Evolutionary conservation across 2,113 vertebrate species (phyloP).

Genomic region (Parotia lawesii): DNA sequence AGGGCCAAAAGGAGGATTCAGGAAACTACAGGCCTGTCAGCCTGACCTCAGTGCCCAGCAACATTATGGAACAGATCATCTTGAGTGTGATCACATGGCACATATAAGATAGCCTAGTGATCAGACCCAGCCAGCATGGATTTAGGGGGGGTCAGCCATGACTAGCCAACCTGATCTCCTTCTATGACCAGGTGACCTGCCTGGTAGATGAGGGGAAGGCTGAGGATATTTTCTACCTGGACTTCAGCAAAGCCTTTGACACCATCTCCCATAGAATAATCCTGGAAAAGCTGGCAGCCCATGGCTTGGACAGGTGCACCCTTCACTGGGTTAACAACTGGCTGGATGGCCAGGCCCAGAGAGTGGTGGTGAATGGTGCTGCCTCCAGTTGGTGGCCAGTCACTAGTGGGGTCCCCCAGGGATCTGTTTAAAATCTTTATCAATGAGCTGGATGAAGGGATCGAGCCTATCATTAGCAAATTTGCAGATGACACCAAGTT

Average conservation of each 20-base stretch:
- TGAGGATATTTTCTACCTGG: not conserved
- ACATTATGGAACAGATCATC: accelerated
- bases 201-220: not conserved
- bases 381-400: no score
- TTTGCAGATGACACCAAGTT: no score
- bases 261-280: not conserved
- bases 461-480: no score
- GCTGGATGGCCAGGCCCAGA: not conserved
- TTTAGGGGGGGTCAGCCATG: not conserved
- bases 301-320: no score
- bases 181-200: not conserved
- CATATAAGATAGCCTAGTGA: not conserved
- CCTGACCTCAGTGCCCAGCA: no score
- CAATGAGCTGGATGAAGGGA: no score
- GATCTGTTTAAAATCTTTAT: no score
- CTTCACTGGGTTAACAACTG: no score
- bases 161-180: not conserved
- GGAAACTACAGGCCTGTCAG: not conserved
- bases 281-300: no score
- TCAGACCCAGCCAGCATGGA: not conserved
- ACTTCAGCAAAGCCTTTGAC: not conserved
- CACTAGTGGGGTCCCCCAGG: no score
- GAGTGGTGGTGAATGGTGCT: no score
- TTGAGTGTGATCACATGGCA: not conserved
- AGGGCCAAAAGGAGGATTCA: not conserved